Evolutionary conservation across 1,140 invertebrate species (phyloP), one percentile per base, ranked within the genome.

Genomic region (Drosophila littoralis): DNA sequence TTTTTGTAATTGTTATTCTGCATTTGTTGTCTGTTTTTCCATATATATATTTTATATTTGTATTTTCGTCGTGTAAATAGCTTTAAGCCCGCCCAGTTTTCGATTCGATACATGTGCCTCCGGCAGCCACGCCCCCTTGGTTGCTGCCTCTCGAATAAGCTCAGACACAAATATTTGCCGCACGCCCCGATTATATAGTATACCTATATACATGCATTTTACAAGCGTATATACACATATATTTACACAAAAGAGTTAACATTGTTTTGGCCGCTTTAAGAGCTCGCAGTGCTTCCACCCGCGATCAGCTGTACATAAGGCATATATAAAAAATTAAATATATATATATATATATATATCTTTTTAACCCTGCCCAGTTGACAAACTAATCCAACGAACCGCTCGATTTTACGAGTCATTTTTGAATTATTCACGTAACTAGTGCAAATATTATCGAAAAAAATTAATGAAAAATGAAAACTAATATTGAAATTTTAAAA

Each of bases 91-190:
- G 55, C 64, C 57, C 43, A 69, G 35, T 33, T 52, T 67, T 75
- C 17, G 46, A 28, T 48, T 48, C 17, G 17, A 48, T 48, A 48
- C 8, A 58, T 75, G 72, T 50, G 54, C 45, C 54, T 7, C 12
- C 17, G 43, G 33, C 15, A 45, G 33, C 28, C 9, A 35, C 8
- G 3, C 38, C 33, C 45, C 43, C 17, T 84, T 65, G 67, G 74
- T 85, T 85, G 81, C 77, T 85, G 81, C 81, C 83, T 79, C 68
- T 76, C 84, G 84, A 88, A 88, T 83, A 83, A 83, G 83, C 84
- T 89, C 79, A 88, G 77, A 71, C 51, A 72, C 33, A 78, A 57
- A 60, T 35, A n/a, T 55, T 33, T 55, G 17, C 46, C 17, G 48
- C 54, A 42, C 17, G 35, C 33, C 12, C 35, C 33, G 10, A 36